phyloP scores from a whole-genome alignment of 2,113 vertebrate species.

The Leucopsar rothschildi region DNA sequence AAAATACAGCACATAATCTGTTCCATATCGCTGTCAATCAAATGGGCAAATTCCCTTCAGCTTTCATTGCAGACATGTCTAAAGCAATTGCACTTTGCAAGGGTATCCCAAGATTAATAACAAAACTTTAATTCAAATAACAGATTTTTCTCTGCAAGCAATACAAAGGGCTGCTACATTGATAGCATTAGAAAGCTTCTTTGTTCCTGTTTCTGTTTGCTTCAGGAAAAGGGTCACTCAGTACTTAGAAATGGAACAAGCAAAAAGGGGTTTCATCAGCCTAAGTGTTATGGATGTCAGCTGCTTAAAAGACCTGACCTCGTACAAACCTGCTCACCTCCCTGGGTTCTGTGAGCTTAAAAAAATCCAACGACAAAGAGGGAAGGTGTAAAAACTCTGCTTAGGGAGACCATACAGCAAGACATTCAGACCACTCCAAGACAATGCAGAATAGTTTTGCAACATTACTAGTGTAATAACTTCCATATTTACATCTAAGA shows the following conservation, averaged over 20 bases:
- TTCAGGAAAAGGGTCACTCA: background rate
- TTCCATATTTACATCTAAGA: background rate
- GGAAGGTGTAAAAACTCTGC: background rate
- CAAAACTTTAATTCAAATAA: background rate
- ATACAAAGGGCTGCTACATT: background rate
- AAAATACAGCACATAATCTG: background rate
- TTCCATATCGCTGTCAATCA: background rate
- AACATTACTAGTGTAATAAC: background rate
- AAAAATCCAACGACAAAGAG: background rate
- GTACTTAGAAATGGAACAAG: background rate
- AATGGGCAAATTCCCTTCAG: background rate
- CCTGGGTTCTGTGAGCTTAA: background rate
- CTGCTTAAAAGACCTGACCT: slow-evolving; percentile 24
- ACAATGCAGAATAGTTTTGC: background rate
- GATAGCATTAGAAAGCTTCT: background rate
- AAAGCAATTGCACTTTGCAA: slow-evolving; percentile 12
- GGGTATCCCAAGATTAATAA: background rate
- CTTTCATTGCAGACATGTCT: background rate
- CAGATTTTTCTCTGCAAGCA: background rate
- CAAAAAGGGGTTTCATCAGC: slow-evolving; percentile 5
- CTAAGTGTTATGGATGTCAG: background rate
- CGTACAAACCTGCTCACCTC: background rate
- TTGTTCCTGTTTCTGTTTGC: background rate
- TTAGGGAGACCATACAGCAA: background rate
- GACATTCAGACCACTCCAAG: background rate